A percentile compares a stretch with the other conserved stretches of the same genome.
phyloP scores from a whole-genome alignment of 2,797 vertebrate species.

The Liparis tanakae region DNA sequence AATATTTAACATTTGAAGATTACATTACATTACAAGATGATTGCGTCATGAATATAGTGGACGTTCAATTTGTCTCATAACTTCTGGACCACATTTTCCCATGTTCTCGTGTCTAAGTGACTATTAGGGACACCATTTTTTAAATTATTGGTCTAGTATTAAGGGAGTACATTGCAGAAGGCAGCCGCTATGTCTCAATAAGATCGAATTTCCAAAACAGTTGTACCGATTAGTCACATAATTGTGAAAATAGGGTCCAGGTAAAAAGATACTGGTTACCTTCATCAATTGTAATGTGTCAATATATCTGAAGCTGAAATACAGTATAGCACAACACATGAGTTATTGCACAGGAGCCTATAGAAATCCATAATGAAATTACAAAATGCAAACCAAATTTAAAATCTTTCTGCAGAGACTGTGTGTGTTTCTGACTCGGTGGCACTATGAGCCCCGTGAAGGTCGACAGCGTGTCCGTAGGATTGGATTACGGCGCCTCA shows the following conservation, averaged over 20 bases:
- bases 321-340: background rate
- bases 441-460: constrained; percentile 30
- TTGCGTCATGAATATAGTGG: background rate
- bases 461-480: constrained; percentile 31
- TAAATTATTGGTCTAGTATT: background rate
- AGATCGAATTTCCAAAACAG: background rate
- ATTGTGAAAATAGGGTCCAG: background rate
- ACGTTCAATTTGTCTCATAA: constrained; percentile 16
- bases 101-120: background rate
- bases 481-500: constrained; percentile 35
- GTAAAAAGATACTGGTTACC: background rate
- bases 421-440: background rate
- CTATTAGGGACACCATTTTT: background rate
- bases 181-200: background rate
- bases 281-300: constrained; percentile 7
- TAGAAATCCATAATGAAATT: constrained; percentile 21
- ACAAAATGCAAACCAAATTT: constrained; percentile 22
- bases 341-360: constrained; percentile 19
- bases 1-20: background rate
- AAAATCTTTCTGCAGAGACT: constrained; percentile 9
- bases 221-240: background rate
- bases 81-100: background rate
- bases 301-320: constrained; percentile 25
- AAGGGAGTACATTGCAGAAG: background rate
- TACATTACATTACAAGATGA: too few relatives aligned